phyloP scores from a whole-genome alignment of 1,140 invertebrate species.

The Bombus consobrinus region DNA sequence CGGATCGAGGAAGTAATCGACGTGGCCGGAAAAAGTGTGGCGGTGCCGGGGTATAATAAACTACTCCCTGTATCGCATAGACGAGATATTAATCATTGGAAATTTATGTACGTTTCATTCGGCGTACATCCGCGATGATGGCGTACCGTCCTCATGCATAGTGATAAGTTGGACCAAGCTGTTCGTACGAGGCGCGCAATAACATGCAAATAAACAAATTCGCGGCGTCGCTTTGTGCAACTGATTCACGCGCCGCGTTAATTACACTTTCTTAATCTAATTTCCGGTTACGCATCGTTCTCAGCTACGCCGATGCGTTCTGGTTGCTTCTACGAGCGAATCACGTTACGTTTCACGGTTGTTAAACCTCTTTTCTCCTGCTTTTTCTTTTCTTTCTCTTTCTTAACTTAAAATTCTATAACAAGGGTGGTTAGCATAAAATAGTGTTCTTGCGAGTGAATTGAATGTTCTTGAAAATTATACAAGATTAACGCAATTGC shows the following conservation, averaged over 20 bases:
- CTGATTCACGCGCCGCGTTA: neutral
- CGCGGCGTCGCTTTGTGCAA: too few relatives aligned
- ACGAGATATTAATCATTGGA: slow-evolving; percentile 33
- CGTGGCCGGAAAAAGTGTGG: too few relatives aligned
- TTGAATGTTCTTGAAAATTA: neutral
- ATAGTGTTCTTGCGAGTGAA: too few relatives aligned
- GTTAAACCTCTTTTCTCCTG: neutral
- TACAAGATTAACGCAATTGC: neutral
- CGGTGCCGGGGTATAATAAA: neutral
- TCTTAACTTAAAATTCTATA: neutral
- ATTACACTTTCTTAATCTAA: slow-evolving; percentile 15
- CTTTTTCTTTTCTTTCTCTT: neutral
- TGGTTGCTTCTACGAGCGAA: neutral
- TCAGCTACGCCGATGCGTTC: neutral
- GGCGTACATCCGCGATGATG: slow-evolving; percentile 3
- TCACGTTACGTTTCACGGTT: neutral
- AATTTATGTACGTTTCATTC: slow-evolving; percentile 39
- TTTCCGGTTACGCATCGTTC: neutral
- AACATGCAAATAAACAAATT: slow-evolving; percentile 42
- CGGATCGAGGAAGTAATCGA: neutral
- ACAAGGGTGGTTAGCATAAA: too few relatives aligned
- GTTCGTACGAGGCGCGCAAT: slow-evolving; percentile 13
- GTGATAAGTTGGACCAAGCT: slow-evolving; percentile 3
- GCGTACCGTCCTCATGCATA: slow-evolving; percentile 23
- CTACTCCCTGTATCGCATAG: neutral